A percentile compares a stretch with the other conserved stretches of the same genome.
Conservation (phyloP, 2,113 vertebrate genomes). For the Cololabis saira region DNA sequence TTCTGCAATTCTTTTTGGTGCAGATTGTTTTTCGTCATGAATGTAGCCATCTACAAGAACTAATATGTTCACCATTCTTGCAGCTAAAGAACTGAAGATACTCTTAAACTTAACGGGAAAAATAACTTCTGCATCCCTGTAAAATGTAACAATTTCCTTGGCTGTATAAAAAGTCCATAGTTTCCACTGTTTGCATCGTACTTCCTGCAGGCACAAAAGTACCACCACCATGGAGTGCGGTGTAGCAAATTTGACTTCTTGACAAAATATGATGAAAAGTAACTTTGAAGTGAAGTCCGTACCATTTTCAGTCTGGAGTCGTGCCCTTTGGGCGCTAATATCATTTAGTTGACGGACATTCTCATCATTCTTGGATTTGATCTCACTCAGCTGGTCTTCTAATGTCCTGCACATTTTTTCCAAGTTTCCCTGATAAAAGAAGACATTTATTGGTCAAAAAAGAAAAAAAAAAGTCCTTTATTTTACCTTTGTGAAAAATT, state of each 20-base stretch:
- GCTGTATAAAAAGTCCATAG: too few species aligned
- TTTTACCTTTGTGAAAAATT: background rate
- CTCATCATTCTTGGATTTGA: constrained; percentile 89
- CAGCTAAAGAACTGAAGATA: too few species aligned
- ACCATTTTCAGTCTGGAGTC: constrained; percentile 86
- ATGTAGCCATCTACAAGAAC: too few species aligned
- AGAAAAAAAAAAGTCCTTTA: background rate
- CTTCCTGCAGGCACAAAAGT: too few species aligned
- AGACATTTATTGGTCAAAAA: constrained; percentile 3
- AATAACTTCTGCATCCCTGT: too few species aligned
- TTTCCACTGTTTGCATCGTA: too few species aligned
- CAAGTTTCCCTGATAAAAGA: constrained; percentile 81
- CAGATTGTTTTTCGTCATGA: too few species aligned
- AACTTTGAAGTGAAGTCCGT: background rate
- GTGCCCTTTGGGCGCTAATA: constrained; percentile 81
- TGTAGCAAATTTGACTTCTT: background rate
- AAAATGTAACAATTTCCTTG: too few species aligned
- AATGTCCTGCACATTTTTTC: constrained; percentile 91
- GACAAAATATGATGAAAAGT: background rate
- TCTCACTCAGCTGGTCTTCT: constrained; percentile 91
- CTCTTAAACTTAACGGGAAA: too few species aligned
- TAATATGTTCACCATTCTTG: too few species aligned
- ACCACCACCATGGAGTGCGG: too few species aligned
- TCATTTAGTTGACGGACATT: constrained; percentile 89
- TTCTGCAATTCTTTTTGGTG: too few species aligned